Base-by-base conservation (phyloP, 2,888 invertebrate genomes). In the Anodontia alba region DNA sequence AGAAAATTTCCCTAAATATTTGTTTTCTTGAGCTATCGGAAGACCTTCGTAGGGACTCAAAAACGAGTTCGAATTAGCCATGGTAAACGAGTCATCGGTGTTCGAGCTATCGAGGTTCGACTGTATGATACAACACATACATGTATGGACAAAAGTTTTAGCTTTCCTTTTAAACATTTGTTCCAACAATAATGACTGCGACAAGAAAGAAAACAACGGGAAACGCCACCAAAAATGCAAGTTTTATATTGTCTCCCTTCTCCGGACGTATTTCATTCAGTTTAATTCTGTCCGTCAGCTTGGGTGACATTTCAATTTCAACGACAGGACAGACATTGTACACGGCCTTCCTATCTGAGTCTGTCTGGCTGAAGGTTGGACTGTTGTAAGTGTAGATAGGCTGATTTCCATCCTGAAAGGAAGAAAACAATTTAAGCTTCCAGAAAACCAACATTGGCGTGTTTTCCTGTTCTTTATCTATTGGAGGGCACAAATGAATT, bases 141-240 rank as follows among this genome's bases (percentile, higher is more conserved):
- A n/a, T n/a, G n/a, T n/a, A n/a, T n/a, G n/a, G n/a, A n/a, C n/a
- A n/a, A n/a, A n/a, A n/a, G n/a, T n/a, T n/a, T n/a, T n/a, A n/a
- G n/a, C n/a, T n/a, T n/a, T n/a, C n/a, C n/a, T n/a, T n/a, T n/a
- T n/a, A n/a, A n/a, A n/a, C n/a, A n/a, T 42, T 42, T 15, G 54
- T 43, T 10, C 73, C 73, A 1, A 71, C 71, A n/a, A 78, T 33
- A 0, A 68, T 66, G 5, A 73, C 57, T 7, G 29, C 78, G 12
- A 73, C 57, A 5, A 73, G 31, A 54, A 78, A 78, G 46, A 73
- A 66, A 8, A 67, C 78, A 15, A 68, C 17, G 10, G 73, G 67
- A 42, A 78, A 73, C 17, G 51, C 66, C 17, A 78, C 23, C 15
- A 78, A 68, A 3, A 78, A 26, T 20, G 51, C 67, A 3, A 78